Conservation (phyloP, 2,797 vertebrate genomes). For the Hyperoplus immaculatus region DNA sequence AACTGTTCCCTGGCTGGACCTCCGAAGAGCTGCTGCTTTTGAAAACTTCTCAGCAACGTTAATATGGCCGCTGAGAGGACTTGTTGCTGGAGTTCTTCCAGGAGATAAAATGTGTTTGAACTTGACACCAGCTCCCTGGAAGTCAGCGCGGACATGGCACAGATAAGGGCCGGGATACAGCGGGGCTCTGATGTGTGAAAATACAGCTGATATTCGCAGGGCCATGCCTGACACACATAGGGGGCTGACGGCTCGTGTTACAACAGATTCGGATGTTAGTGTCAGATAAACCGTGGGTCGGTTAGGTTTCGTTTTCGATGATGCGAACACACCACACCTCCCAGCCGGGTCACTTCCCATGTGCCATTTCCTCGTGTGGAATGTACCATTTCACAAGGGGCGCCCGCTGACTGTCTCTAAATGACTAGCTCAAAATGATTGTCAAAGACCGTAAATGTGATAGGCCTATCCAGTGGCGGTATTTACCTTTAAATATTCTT, state of each 20-base stretch:
- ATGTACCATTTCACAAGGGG: slow-evolving; percentile 61
- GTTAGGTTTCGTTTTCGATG: slow-evolving; percentile 65
- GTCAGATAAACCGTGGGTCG: neutral
- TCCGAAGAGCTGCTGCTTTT: slow-evolving; percentile 42
- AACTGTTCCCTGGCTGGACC: slow-evolving; percentile 42
- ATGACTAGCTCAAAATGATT: neutral
- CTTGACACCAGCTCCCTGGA: slow-evolving; percentile 57
- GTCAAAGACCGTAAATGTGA: neutral
- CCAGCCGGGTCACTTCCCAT: neutral
- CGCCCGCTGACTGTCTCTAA: neutral
- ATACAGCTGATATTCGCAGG: slow-evolving; percentile 68
- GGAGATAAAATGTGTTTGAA: slow-evolving; percentile 59
- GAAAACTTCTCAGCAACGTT: slow-evolving; percentile 59
- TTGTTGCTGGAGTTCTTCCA: slow-evolving; percentile 41
- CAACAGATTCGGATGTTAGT: neutral
- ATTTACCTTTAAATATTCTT: fast-evolving
- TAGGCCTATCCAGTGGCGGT: fast-evolving
- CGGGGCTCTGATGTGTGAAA: slow-evolving; percentile 52
- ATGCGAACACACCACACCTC: fast-evolving
- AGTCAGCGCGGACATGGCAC: slow-evolving; percentile 34
- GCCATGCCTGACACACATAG: slow-evolving; percentile 67
- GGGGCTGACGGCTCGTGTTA: neutral
- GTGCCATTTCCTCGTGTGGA: slow-evolving; percentile 69
- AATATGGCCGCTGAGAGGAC: slow-evolving; percentile 55
- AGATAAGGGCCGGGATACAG: slow-evolving; percentile 30